phyloP scores from a whole-genome alignment of 64 coral and sea anemone genomes.

The Trachythela sp. region DNA sequence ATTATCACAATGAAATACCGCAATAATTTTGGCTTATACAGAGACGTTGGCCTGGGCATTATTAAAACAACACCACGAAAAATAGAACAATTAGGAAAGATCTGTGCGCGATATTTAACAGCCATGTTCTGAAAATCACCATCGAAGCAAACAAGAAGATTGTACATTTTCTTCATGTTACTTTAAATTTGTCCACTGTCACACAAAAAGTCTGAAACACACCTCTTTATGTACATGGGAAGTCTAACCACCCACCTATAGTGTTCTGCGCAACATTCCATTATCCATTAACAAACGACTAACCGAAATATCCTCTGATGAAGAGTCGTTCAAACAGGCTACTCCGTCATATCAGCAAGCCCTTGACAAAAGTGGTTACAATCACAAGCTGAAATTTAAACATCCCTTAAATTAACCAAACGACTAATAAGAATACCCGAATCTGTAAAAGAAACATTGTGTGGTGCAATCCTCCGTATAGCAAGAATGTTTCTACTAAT shows the following conservation, averaged over 20 bases:
- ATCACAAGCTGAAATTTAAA: not conserved
- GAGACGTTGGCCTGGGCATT: not conserved
- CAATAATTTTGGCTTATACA: not conserved
- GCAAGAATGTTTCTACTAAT: too few species aligned
- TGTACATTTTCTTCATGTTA: not conserved
- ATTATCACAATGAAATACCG: not conserved
- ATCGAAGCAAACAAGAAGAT: conserved; percentile 6
- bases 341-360: not conserved
- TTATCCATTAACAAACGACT: not conserved
- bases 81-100: not conserved
- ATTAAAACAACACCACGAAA: not conserved
- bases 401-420: not conserved
- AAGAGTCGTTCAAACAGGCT: not conserved
- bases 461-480: too few species aligned
- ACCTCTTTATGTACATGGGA: not conserved
- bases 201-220: not conserved
- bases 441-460: not conserved
- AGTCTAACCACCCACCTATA: not conserved
- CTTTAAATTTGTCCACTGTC: not conserved
- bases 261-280: too few species aligned
- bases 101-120: not conserved
- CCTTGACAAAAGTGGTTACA: too few species aligned
- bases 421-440: not conserved
- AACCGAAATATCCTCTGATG: not conserved
- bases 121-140: not conserved